Percentiles rank a stretch among this genome's conserved stretches.
Conservation (phyloP, 1,140 invertebrate species). For the Pollicipes pollicipes region DNA sequence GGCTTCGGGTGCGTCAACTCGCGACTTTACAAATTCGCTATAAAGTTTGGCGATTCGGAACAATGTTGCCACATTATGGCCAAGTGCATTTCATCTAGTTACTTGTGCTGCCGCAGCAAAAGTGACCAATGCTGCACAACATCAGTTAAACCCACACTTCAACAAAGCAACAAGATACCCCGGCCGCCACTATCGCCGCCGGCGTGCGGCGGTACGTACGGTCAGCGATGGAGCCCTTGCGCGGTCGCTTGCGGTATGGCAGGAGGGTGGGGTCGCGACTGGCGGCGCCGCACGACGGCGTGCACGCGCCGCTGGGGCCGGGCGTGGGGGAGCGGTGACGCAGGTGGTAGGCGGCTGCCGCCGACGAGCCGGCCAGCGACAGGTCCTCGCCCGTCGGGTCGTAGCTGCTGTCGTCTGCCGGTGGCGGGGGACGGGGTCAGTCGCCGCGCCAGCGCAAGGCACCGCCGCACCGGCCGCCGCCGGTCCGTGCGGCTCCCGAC, state of each 20-base stretch:
- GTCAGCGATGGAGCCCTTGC: conserved; percentile 8
- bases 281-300: conserved; percentile 9
- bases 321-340: conserved; percentile 10
- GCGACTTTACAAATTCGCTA: too few species aligned
- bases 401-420: too few species aligned
- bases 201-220: conserved; percentile 14
- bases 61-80: too few species aligned
- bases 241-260: conserved; percentile 16
- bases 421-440: too few species aligned
- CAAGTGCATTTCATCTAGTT: neutral
- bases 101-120: neutral
- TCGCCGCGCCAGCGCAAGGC: neutral
- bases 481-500: too few species aligned
- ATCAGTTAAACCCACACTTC: neutral
- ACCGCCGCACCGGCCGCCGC: too few species aligned
- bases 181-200: conserved; percentile 12
- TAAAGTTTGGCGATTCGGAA: too few species aligned
- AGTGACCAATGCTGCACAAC: neutral
- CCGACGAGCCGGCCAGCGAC: conserved; percentile 10
- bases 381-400: conserved; percentile 4
- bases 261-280: conserved; percentile 16
- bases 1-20: too few species aligned
- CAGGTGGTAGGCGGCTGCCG: conserved; percentile 12
- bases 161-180: neutral
- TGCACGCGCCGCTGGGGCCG: neutral